Evolutionary conservation across 1,140 invertebrate genomes (phyloP).

Genomic region (Leucophenga varia): DNA sequence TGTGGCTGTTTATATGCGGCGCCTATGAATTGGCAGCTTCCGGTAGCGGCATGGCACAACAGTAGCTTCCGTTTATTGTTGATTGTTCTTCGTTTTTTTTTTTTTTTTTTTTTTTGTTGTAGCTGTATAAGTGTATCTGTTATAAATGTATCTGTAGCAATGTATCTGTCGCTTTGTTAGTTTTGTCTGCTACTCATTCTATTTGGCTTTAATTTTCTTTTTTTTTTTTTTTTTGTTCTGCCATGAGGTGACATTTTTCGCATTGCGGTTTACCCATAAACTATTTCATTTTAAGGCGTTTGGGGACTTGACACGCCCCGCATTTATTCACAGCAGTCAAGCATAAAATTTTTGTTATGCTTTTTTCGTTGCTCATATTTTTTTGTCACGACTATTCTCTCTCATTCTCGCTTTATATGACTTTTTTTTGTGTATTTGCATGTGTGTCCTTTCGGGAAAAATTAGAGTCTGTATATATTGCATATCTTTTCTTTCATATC

Average conservation of each 20-base stretch:
- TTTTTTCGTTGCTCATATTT: too few relatives aligned
- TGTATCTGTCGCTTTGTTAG: constrained; percentile 9
- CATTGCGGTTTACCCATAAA: constrained; percentile 55
- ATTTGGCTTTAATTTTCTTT: too few relatives aligned
- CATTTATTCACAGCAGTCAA: not conserved
- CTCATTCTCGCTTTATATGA: not conserved
- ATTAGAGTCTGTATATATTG: not conserved
- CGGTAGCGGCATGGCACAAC: too few relatives aligned
- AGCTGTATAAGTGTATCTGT: too few relatives aligned
- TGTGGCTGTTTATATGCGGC: too few relatives aligned
- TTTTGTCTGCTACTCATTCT: constrained; percentile 1
- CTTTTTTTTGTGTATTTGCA: constrained; percentile 3
- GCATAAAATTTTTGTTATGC: too few relatives aligned
- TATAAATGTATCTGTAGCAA: not conserved
- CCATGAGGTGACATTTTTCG: constrained; percentile 53
- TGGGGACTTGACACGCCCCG: not conserved
- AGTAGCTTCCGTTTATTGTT: too few relatives aligned
- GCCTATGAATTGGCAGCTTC: too few relatives aligned
- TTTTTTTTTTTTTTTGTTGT: too few relatives aligned
- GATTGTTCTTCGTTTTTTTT: too few relatives aligned
- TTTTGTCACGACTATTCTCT: too few relatives aligned
- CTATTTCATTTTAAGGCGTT: constrained; percentile 39
- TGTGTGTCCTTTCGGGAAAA: constrained; percentile 1
- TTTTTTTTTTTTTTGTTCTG: too few relatives aligned
- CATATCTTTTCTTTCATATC: constrained; percentile 2